Conservation (phyloP, 2,797 vertebrate species). For the Columba guinea region DNA sequence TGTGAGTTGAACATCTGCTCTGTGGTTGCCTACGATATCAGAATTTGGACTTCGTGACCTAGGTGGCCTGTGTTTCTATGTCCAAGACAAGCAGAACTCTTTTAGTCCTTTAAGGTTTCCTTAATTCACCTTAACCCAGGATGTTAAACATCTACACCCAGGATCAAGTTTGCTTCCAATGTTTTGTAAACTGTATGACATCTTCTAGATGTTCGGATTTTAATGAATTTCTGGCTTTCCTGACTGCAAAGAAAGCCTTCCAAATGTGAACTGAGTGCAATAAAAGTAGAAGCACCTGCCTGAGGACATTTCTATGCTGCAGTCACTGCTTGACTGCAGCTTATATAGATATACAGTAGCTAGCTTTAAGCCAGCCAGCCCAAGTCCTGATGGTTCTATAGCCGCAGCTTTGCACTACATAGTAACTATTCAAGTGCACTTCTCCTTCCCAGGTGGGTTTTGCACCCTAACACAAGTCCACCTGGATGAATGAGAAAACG, state of each 20-base stretch:
- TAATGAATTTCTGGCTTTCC: not conserved
- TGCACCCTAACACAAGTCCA: not conserved
- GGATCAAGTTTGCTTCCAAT: not conserved
- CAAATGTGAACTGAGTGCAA: not conserved
- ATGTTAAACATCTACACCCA: not conserved
- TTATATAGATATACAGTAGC: not conserved
- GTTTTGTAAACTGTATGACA: not conserved
- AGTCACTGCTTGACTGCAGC: slow-evolving; percentile 10
- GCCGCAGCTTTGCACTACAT: not conserved
- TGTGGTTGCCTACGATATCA: not conserved
- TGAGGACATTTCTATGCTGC: slow-evolving; percentile 11
- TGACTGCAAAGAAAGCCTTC: slow-evolving; percentile 17
- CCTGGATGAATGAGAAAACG: not conserved
- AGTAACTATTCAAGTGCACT: not conserved
- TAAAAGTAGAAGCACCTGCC: slow-evolving; percentile 31
- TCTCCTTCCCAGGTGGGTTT: not conserved
- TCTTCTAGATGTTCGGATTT: slow-evolving; percentile 16
- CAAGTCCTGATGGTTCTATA: not conserved
- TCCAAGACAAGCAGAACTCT: not conserved
- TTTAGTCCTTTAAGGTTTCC: not conserved
- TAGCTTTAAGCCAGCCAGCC: not conserved
- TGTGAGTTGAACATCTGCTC: not conserved
- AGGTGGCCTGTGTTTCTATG: not conserved
- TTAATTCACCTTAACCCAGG: not conserved
- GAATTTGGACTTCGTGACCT: not conserved